Conservation (phyloP, 2,797 vertebrate species). For the Syncerus caffer region DNA sequence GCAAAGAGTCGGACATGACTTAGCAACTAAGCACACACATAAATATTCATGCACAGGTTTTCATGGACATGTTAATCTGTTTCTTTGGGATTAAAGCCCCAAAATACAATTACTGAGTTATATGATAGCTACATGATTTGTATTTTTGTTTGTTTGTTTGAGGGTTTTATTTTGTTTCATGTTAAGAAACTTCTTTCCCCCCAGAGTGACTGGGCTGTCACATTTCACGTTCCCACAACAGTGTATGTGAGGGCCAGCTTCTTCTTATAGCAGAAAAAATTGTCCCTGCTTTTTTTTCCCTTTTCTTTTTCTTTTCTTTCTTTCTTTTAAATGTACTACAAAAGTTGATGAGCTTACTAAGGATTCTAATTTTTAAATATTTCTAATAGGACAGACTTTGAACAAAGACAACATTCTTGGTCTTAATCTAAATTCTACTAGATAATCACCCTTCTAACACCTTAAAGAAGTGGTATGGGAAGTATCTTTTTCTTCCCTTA, state of each 20-base stretch:
- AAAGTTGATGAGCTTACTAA: background rate
- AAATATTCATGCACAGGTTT: background rate
- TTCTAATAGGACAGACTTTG: background rate
- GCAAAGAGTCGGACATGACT: fast-evolving
- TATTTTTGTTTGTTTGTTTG: background rate
- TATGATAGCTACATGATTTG: background rate
- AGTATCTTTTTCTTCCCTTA: background rate
- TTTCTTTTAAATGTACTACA: background rate
- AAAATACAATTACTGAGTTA: background rate
- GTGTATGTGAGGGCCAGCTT: background rate
- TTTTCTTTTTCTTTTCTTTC: too few relatives aligned
- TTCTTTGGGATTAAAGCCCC: background rate
- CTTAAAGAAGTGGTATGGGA: background rate
- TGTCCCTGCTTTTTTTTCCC: background rate
- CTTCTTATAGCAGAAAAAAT: background rate
- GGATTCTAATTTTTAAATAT: background rate
- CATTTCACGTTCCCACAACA: background rate
- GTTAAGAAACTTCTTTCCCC: background rate
- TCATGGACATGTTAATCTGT: background rate
- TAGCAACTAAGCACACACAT: background rate
- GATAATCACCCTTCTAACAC: background rate
- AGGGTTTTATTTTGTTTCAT: background rate
- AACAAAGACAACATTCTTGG: background rate
- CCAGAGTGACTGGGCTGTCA: background rate
- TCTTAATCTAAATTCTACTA: background rate